phyloP scores from a whole-genome alignment of 2,888 invertebrate species.

The Drosophila birchii region DNA sequence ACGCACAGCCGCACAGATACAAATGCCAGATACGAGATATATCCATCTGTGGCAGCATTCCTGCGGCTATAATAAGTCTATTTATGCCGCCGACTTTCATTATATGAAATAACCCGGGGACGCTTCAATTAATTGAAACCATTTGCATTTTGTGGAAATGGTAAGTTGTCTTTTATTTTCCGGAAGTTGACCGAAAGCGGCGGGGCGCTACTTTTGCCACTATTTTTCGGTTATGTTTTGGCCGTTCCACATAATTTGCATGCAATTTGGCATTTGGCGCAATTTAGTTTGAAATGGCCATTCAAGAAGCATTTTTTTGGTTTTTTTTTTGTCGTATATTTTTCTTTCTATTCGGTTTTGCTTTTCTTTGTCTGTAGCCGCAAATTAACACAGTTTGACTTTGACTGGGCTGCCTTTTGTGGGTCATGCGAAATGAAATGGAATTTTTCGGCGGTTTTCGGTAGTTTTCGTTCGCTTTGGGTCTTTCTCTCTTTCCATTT shows the following conservation, averaged over 20 bases:
- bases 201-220: constrained; percentile 6
- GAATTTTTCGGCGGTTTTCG: constrained; percentile 53
- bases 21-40: constrained; percentile 28
- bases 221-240: not conserved
- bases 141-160: constrained; percentile 52
- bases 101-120: constrained; percentile 39
- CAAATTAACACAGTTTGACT: constrained; percentile 75
- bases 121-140: constrained; percentile 55
- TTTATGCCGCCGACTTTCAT: constrained; percentile 69
- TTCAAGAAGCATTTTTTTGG: constrained; percentile 45
- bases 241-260: constrained; percentile 76
- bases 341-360: constrained; percentile 15
- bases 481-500: constrained; percentile 25
- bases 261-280: constrained; percentile 73
- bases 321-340: no score
- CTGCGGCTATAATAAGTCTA: constrained; percentile 68
- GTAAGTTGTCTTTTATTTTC: constrained; percentile 51
- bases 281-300: constrained; percentile 64
- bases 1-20: constrained; percentile 35
- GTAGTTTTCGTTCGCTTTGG: constrained; percentile 19
- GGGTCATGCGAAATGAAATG: constrained; percentile 72
- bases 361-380: constrained; percentile 34
- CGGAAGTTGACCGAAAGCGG: constrained; percentile 61
- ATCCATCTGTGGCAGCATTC: constrained; percentile 57
- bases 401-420: constrained; percentile 55